Conservation (phyloP, 2,888 invertebrate genomes). For the Oscheius myriophilus region DNA sequence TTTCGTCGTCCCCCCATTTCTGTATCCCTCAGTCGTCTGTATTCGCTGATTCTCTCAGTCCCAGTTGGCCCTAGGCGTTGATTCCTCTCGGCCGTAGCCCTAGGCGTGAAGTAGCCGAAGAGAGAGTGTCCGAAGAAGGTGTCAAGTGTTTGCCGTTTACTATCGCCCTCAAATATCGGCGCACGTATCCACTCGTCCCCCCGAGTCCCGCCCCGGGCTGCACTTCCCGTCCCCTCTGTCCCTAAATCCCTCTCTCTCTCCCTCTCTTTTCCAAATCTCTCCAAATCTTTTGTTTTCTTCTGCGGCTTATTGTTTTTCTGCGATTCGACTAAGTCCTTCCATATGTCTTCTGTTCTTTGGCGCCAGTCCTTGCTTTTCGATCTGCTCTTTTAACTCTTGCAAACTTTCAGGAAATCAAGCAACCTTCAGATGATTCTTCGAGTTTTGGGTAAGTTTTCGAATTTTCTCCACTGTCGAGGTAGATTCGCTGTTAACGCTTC, state of each 20-base stretch:
- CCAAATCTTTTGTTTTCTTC: neutral
- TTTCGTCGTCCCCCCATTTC: too few relatives aligned
- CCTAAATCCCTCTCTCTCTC: neutral
- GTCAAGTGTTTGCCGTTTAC: slow-evolving; percentile 30
- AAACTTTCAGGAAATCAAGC: neutral
- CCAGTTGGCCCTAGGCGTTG: neutral
- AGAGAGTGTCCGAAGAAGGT: slow-evolving; percentile 19
- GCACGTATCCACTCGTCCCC: slow-evolving; percentile 27
- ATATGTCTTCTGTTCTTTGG: neutral
- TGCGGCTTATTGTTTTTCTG: slow-evolving; percentile 2
- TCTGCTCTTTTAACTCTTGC: neutral
- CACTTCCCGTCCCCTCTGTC: neutral
- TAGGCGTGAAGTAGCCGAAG: slow-evolving; percentile 27
- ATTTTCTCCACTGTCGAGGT: too few relatives aligned
- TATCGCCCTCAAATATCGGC: slow-evolving; percentile 25
- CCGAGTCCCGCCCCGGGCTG: slow-evolving; percentile 9
- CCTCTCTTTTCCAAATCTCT: neutral
- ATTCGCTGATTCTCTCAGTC: neutral
- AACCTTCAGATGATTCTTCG: neutral
- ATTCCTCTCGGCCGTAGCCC: slow-evolving; percentile 18
- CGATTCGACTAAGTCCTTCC: neutral
- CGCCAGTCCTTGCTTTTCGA: neutral
- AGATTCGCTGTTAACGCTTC: too few relatives aligned
- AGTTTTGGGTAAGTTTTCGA: neutral
- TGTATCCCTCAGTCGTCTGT: too few relatives aligned